phyloP scores from a whole-genome alignment of 2,113 vertebrate species.

The Zosterops lateralis region DNA sequence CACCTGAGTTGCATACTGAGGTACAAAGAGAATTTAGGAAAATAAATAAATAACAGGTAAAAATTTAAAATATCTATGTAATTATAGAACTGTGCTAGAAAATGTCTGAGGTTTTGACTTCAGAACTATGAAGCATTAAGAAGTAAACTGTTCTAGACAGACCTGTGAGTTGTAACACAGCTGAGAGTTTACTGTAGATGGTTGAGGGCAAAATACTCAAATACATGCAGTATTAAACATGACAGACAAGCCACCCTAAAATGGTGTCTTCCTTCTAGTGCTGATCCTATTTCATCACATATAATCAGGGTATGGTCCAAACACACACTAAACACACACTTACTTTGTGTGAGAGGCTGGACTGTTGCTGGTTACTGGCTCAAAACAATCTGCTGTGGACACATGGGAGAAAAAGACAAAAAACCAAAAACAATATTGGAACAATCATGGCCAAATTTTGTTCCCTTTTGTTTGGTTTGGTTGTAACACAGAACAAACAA shows the following conservation, averaged over 20 bases:
- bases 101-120: not conserved
- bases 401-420: not conserved
- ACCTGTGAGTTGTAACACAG: not conserved
- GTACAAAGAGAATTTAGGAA: not conserved
- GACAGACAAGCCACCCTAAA: not conserved
- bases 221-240: not conserved
- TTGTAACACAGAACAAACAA: not conserved
- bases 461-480: not conserved
- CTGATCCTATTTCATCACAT: not conserved
- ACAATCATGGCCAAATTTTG: not conserved
- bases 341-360: not conserved
- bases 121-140: not conserved
- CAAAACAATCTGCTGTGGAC: not conserved
- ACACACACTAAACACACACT: not conserved
- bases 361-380: rapidly evolving
- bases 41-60: not conserved
- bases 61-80: not conserved
- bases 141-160: not conserved
- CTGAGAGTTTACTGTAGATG: not conserved
- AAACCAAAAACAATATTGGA: not conserved
- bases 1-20: not conserved
- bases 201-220: not conserved
- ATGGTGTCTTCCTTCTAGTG: not conserved
- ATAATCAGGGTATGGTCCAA: not conserved
- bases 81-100: not conserved